Conservation (phyloP, 1,140 invertebrate species). For the Paraescarpia echinospica region DNA sequence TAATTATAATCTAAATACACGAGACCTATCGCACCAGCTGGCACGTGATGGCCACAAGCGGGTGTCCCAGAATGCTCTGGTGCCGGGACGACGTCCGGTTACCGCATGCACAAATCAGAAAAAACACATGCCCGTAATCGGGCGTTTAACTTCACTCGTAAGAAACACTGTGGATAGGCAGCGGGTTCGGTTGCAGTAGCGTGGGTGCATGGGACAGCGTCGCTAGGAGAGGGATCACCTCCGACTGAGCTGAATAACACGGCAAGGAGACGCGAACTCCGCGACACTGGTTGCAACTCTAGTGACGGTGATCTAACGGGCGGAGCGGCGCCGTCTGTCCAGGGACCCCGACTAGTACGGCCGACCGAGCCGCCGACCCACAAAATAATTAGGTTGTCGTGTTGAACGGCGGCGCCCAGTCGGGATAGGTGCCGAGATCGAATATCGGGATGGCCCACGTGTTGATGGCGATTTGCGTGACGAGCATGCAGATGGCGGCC, state of each 20-base stretch:
- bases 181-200: not conserved
- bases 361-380: not conserved
- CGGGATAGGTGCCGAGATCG: slow-evolving; percentile 23
- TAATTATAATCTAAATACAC: not conserved
- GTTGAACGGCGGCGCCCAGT: slow-evolving; percentile 18
- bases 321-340: not conserved
- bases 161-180: not conserved
- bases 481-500: slow-evolving; percentile 21
- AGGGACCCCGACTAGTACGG: not conserved
- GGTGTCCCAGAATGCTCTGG: not conserved
- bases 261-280: no score
- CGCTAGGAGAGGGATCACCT: not conserved
- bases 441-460: slow-evolving; percentile 27
- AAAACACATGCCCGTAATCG: not conserved
- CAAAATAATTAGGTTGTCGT: not conserved
- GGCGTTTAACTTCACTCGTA: not conserved
- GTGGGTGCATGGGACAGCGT: not conserved
- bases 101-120: not conserved
- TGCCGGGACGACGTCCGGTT: not conserved
- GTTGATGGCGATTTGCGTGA: slow-evolving; percentile 30
- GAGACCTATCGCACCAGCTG: not conserved
- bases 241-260: not conserved
- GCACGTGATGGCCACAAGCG: not conserved
- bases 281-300: not conserved
- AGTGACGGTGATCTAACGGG: not conserved